A percentile compares a stretch with the other conserved stretches of the same genome.
Evolutionary conservation across 2,797 vertebrate species (phyloP).

Genomic region (Potorous gilbertii): DNA sequence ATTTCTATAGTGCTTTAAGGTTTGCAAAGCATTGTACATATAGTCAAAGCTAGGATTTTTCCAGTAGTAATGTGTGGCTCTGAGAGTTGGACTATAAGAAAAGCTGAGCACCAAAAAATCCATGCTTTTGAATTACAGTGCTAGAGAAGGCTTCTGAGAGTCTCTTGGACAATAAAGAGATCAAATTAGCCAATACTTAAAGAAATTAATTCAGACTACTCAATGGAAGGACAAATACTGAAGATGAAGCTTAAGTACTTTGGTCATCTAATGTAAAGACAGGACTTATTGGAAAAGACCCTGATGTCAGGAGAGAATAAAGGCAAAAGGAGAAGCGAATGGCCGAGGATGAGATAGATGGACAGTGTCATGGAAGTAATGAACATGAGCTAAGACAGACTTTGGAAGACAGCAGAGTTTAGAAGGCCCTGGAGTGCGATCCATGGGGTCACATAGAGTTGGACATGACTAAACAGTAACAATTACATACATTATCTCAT

Average conservation of each 20-base stretch:
- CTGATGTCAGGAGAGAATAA: not conserved
- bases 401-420: not conserved
- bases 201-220: not conserved
- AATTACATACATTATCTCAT: not conserved
- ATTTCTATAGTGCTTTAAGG: not conserved
- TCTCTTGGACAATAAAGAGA: not conserved
- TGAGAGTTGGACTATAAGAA: not conserved
- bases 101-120: not conserved
- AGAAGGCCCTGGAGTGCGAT: not conserved
- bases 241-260: not conserved
- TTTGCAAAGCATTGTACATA: not conserved
- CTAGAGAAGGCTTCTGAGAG: not conserved
- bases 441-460: not conserved
- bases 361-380: not conserved
- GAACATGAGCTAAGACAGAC: not conserved
- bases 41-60: not conserved
- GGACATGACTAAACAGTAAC: not conserved
- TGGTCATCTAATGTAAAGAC: not conserved
- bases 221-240: not conserved
- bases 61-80: not conserved
- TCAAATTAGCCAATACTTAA: not conserved
- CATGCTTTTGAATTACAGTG: not conserved
- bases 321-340: not conserved
- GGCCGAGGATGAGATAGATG: not conserved
- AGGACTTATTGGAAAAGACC: not conserved